phyloP scores from a whole-genome alignment of 2,113 vertebrate species.

The Tragulus kanchil region DNA sequence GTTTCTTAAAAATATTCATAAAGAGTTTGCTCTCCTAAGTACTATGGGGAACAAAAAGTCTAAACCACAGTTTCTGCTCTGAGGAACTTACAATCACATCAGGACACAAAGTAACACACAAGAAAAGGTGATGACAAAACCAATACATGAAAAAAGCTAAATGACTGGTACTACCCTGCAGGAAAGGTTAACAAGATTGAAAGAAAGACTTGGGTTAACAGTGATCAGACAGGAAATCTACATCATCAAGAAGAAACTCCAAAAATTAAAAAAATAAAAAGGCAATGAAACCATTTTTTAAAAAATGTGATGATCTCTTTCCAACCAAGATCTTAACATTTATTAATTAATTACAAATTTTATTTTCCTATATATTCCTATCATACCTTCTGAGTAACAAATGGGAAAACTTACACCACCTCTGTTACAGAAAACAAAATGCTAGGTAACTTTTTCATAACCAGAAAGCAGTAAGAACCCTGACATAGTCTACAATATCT shows the following conservation, averaged over 20 bases:
- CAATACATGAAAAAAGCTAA: slow-evolving; percentile 10
- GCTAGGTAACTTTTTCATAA: neutral
- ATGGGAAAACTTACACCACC: neutral
- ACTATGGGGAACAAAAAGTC: neutral
- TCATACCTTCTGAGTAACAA: neutral
- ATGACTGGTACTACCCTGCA: neutral
- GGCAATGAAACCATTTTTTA: neutral
- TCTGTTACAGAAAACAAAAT: neutral
- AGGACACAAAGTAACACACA: neutral
- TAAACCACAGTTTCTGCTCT: slow-evolving; percentile 10
- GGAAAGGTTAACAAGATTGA: neutral
- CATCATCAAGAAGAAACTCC: neutral
- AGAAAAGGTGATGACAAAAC: slow-evolving; percentile 45
- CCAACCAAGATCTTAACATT: neutral
- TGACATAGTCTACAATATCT: neutral
- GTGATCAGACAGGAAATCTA: neutral
- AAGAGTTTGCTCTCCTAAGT: neutral
- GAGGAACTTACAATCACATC: slow-evolving; percentile 36
- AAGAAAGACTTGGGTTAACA: neutral
- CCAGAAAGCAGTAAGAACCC: neutral
- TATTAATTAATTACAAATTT: slow-evolving; percentile 7
- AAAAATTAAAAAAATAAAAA: no score
- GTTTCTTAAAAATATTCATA: neutral
- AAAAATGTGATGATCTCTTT: neutral
- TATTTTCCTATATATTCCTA: slow-evolving; percentile 38